A percentile compares a stretch with the other conserved stretches of the same genome.
phyloP scores from a whole-genome alignment of 2,797 vertebrate genomes.

The Percopsis omiscomaycus region DNA sequence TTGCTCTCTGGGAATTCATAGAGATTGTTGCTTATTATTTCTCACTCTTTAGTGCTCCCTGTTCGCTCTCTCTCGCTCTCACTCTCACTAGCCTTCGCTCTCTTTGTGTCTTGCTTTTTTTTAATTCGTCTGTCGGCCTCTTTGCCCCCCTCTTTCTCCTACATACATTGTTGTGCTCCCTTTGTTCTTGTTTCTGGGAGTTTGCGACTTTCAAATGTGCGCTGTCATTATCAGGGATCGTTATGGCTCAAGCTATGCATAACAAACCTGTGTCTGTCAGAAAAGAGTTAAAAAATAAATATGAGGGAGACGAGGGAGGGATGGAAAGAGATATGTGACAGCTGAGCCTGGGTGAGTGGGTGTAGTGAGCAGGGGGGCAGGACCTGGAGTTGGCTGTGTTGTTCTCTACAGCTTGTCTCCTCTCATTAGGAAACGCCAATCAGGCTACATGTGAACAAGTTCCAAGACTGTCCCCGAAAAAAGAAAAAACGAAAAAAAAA shows the following conservation, averaged over 20 bases:
- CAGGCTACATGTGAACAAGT: conserved; percentile 63
- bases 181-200: conserved; percentile 65
- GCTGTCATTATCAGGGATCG: conserved; percentile 68
- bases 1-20: conserved; percentile 82
- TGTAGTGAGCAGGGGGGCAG: conserved; percentile 70
- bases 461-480: conserved; percentile 50
- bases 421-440: conserved; percentile 77
- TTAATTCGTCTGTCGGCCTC: conserved; percentile 10
- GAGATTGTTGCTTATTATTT: conserved; percentile 73
- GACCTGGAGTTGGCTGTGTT: conserved; percentile 71
- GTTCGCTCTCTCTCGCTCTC: conserved; percentile 1
- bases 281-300: conserved; percentile 25
- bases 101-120: not conserved
- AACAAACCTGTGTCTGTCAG: conserved; percentile 55
- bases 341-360: conserved; percentile 74
- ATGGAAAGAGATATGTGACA: conserved; percentile 67
- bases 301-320: conserved; percentile 31
- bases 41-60: conserved; percentile 15
- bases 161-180: conserved; percentile 45
- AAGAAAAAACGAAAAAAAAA: conserved; percentile 33
- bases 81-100: conserved; percentile 1
- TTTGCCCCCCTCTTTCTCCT: conserved; percentile 14
- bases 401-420: conserved; percentile 68
- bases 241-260: conserved; percentile 61
- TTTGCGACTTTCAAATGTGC: conserved; percentile 63